Conservation (phyloP, 1,140 invertebrate genomes). For the Sitodiplosis mosellana region DNA sequence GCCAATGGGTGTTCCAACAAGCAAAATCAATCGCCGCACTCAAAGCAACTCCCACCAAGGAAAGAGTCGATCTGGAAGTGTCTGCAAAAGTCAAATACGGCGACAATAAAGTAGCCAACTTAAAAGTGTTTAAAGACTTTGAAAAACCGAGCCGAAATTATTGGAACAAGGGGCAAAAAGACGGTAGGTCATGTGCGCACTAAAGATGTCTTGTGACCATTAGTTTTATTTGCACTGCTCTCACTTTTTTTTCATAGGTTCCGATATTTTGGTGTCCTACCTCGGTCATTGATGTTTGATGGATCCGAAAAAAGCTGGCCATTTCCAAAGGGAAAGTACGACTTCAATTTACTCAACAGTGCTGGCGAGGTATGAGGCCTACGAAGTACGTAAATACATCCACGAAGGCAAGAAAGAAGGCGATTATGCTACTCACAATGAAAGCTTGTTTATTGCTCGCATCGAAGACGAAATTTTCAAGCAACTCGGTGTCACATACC, state of each 20-base stretch:
- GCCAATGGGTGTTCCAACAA: conserved; percentile 45
- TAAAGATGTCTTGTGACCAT: background rate
- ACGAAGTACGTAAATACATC: conserved; percentile 44
- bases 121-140: background rate
- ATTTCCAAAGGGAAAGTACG: background rate
- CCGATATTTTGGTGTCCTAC: conserved; percentile 17
- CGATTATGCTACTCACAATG: conserved; percentile 29
- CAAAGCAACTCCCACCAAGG: conserved; percentile 42
- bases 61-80: conserved; percentile 48
- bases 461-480: conserved; percentile 39
- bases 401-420: conserved; percentile 36
- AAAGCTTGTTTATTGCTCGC: conserved; percentile 34
- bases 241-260: conserved; percentile 7
- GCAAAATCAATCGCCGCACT: conserved; percentile 39
- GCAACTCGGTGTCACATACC: conserved; percentile 38
- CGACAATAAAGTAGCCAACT: background rate
- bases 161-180: conserved; percentile 40
- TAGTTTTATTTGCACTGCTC: conserved; percentile 1
- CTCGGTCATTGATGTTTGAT: conserved; percentile 15
- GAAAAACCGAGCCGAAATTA: conserved; percentile 33
- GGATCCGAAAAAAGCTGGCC: conserved; percentile 8
- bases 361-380: conserved; percentile 43
- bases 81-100: conserved; percentile 32
- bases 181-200: no score
- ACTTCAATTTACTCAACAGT: conserved; percentile 33